phyloP scores from a whole-genome alignment of 2,888 invertebrate genomes.

The Chironomus tentans region DNA sequence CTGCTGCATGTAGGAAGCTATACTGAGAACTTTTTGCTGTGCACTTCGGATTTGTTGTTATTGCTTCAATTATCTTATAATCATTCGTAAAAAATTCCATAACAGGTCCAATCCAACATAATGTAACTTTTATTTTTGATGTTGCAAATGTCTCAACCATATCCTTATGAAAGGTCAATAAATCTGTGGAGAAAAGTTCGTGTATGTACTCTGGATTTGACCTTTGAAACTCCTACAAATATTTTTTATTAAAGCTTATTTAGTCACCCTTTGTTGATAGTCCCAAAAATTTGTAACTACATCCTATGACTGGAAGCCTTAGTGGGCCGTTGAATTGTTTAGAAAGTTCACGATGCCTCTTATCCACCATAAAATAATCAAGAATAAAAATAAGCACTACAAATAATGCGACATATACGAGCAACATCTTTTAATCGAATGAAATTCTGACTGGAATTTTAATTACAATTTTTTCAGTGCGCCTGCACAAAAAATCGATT shows the following conservation, averaged over 20 bases:
- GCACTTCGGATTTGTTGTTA: slow-evolving; percentile 35
- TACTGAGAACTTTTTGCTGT: slow-evolving; percentile 36
- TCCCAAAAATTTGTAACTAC: background rate
- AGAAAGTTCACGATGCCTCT: background rate
- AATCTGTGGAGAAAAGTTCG: too few relatives aligned
- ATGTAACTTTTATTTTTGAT: too few relatives aligned
- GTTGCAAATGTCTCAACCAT: too few relatives aligned
- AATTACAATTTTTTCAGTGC: too few relatives aligned
- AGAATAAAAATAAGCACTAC: background rate
- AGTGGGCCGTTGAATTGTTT: slow-evolving; percentile 2
- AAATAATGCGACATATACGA: background rate
- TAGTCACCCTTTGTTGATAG: slow-evolving; percentile 4
- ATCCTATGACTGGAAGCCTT: background rate
- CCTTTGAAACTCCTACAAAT: too few relatives aligned
- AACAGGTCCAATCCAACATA: slow-evolving; percentile 43
- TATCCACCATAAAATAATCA: slow-evolving; percentile 1
- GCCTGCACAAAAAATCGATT: too few relatives aligned
- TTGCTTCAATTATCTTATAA: slow-evolving; percentile 44
- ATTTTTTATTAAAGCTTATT: too few relatives aligned
- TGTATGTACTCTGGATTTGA: too few relatives aligned
- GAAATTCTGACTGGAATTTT: too few relatives aligned
- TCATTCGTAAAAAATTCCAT: slow-evolving; percentile 43
- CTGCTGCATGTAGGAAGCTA: slow-evolving; percentile 34
- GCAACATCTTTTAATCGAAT: too few relatives aligned
- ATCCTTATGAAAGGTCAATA: too few relatives aligned